Base-by-base conservation (phyloP, 2,888 invertebrate genomes). In the Mythimna lalbum region DNA sequence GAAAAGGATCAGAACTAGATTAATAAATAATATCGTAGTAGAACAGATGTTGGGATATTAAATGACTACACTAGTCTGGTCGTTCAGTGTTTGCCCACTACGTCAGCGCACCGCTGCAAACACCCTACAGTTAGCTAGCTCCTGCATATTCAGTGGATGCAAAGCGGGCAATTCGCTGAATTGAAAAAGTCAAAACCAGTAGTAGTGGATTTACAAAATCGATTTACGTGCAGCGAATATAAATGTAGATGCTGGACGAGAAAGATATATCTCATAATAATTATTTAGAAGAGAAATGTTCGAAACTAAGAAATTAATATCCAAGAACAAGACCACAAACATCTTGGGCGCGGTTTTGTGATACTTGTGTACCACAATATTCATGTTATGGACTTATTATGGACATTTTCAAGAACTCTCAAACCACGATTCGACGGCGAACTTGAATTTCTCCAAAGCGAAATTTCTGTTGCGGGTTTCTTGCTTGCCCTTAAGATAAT, bases 81-180 rank as follows among this genome's bases (percentile, higher is more conserved):
- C 14, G 10, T n/a, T 50, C 27, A n/a, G 10, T 65, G 62, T 27
- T 31, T 27, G 57, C 23, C 33, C 17, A 65, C 23, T 17, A 17
- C n/a, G 33, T 39, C 47, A 21, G 50, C 31, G 55, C 21, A 57
- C 39, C 23, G 43, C 33, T 27, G 60, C 60, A 69, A 63, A 69
- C 62, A 60, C 31, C 19, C 21, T 68, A 33, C 61, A 62, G 69
- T 68, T 70, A 68, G 56, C 47, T 60, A 19, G 65, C 73, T 68
- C 7, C 21, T 82, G 71, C 64, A 82, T 82, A 82, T 82, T 82
- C 77, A 82, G 56, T 47, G 64, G 10, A 82, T 82, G 77, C 78
- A 80, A 80, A 80, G 43, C 61, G 67, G 61, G 47, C 57, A 47
- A 75, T 72, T 64, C 43, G 59, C 50, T 61, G 61, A 71, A 77